Evolutionary conservation across 64 coral and sea anemone species (phyloP).

Genomic region (Stylophora pistillata): DNA sequence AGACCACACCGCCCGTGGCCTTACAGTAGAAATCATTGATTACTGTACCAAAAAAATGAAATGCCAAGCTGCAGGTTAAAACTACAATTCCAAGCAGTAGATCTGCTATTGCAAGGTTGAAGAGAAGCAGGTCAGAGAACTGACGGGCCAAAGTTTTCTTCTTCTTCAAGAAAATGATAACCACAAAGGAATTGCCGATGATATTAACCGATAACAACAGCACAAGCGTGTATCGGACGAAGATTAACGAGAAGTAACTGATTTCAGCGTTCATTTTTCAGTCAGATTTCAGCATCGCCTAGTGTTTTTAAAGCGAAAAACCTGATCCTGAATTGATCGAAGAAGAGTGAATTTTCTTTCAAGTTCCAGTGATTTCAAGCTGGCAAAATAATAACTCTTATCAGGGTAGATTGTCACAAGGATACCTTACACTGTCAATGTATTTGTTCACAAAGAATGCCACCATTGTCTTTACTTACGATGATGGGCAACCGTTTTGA

Average conservation of each 20-base stretch:
- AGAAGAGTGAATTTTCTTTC: not conserved
- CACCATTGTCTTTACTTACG: not conserved
- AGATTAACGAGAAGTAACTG: not conserved
- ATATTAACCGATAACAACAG: constrained; percentile 26
- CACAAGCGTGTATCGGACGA: constrained; percentile 3
- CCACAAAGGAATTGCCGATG: constrained; percentile 50
- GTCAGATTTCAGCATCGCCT: not conserved
- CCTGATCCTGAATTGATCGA: not conserved
- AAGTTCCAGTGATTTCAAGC: not conserved
- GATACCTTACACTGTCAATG: not conserved
- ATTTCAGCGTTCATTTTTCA: not conserved
- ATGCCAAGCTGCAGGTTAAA: not conserved
- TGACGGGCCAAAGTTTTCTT: not conserved
- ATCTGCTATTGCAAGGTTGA: constrained; percentile 60
- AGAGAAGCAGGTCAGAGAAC: constrained; percentile 24
- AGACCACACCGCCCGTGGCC: constrained; percentile 39
- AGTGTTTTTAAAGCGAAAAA: not conserved
- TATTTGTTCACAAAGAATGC: not conserved
- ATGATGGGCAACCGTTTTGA: not conserved
- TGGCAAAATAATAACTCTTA: no score
- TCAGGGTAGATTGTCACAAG: not conserved
- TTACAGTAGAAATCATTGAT: constrained; percentile 55
- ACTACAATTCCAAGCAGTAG: constrained; percentile 52
- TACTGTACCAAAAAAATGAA: not conserved
- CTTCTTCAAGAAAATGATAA: constrained; percentile 4